Evolutionary conservation across 2,113 vertebrate genomes (phyloP), one percentile per base, ranked within the genome.

Genomic region (Macroglossus sobrinus): DNA sequence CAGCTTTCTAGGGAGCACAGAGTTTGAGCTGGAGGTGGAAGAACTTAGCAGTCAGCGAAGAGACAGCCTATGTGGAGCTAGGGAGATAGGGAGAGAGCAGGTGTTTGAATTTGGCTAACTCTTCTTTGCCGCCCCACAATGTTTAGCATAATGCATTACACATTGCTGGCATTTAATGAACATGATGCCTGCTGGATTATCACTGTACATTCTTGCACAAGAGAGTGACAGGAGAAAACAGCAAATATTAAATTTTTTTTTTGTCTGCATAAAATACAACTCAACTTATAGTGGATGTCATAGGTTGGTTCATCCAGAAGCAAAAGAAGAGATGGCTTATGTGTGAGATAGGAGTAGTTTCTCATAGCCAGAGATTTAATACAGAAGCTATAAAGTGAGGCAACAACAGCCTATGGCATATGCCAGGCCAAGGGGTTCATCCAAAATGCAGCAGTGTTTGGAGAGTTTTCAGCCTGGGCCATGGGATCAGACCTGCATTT

Each of bases 11-110:
- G 33, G 33, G 15, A n/a, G 26, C 57, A 26, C 35, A 3, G 0
- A 38, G 33, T 40, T 15, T 11, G 33, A 50, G 24, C 24, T 24
- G 33, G 47, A 30, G 2, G 12, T 30, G 43, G 24, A 15, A 16
- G 45, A 35, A 21, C 24, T 55, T 5, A 1, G 35, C 14, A 11
- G 33, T 64, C 26, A 11, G 1, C 5, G 43, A 24, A 22, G 22
- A 63, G 50, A n/a, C 0, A 15, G 53, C 3, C 0, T 0, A 30
- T 16, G 55, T 45, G 82, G n/a, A 21, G 2, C n/a, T 47, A 38
- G 24, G 28, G 75, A 26, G 30, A 10, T 21, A 7, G 28, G 4
- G 19, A 82, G 30, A 59, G 7, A 88, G 40, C 47, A 45, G 47
- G 90, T 47, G 69, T 21, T 24, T 24, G 45, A 6, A 45, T 57